A percentile compares a stretch with the other conserved stretches of the same genome.
Conservation (phyloP, 1,140 invertebrate genomes). For the Hesperophylax magnus region DNA sequence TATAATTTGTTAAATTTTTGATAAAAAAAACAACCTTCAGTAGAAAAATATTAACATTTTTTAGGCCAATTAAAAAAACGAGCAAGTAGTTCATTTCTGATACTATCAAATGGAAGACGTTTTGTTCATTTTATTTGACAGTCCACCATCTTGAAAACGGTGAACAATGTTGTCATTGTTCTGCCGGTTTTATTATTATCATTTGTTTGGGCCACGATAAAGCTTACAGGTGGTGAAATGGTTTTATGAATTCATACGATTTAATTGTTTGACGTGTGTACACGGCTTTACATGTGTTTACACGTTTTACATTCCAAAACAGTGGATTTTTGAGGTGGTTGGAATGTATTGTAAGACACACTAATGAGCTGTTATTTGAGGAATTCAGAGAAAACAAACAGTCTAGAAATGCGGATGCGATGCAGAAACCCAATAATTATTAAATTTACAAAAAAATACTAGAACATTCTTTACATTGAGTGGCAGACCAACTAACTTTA, state of each 20-base stretch:
- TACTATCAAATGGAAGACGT: background rate
- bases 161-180: slow-evolving; percentile 30
- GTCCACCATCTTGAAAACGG: slow-evolving; percentile 15
- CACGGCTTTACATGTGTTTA: slow-evolving; percentile 11
- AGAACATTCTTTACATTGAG: too few species aligned
- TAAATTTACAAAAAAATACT: too few species aligned
- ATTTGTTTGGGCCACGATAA: slow-evolving; percentile 6
- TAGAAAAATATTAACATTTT: background rate
- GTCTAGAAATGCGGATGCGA: too few species aligned
- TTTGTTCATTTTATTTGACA: background rate
- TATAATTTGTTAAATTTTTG: background rate
- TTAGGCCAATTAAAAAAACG: background rate
- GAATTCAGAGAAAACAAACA: too few species aligned
- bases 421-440: too few species aligned
- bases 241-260: slow-evolving; percentile 28
- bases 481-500: too few species aligned
- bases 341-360: too few species aligned
- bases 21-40: background rate
- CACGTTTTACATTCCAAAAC: background rate
- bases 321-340: too few species aligned
- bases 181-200: background rate
- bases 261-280: slow-evolving; percentile 27
- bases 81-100: background rate
- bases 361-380: too few species aligned
- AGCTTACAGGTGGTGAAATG: slow-evolving; percentile 11